phyloP scores from a whole-genome alignment of 2,888 invertebrate genomes.

The Macropis europaea region DNA sequence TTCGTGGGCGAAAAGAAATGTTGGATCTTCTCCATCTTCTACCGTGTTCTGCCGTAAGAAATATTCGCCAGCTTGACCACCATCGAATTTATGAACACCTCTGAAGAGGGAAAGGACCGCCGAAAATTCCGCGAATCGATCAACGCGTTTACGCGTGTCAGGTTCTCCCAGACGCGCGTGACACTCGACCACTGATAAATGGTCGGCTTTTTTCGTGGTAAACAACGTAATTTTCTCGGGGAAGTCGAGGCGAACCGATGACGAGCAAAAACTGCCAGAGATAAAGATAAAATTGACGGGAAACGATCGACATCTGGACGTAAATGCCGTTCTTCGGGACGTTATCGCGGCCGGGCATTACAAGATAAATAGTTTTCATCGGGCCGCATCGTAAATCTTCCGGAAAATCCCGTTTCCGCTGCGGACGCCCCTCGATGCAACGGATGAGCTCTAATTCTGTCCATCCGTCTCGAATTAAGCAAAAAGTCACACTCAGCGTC shows the following conservation, averaged over 20 bases:
- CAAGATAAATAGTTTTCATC: constrained; percentile 75
- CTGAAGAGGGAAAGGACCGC: no score
- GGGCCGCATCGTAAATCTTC: constrained; percentile 70
- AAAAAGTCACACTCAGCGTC: constrained; percentile 1
- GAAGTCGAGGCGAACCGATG: constrained; percentile 16
- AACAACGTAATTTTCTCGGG: constrained; percentile 47
- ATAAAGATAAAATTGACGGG: constrained; percentile 54
- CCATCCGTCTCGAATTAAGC: neutral
- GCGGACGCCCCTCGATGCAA: constrained; percentile 30
- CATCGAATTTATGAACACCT: no score
- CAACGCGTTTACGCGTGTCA: no score
- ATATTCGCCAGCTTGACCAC: no score
- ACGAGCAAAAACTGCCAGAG: constrained; percentile 37
- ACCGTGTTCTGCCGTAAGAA: no score
- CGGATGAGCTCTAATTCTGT: constrained; percentile 21
- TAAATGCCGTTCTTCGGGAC: constrained; percentile 44
- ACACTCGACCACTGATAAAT: neutral
- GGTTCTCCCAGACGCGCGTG: no score
- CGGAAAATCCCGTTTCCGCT: constrained; percentile 54
- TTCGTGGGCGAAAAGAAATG: no score
- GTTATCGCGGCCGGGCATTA: constrained; percentile 56
- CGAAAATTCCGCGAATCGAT: no score
- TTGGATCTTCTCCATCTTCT: no score
- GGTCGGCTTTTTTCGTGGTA: neutral
- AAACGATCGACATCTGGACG: constrained; percentile 50